A percentile compares a stretch with the other conserved stretches of the same genome.
Conservation (phyloP, 1,140 invertebrate species). For the Camponotus vicinus region DNA sequence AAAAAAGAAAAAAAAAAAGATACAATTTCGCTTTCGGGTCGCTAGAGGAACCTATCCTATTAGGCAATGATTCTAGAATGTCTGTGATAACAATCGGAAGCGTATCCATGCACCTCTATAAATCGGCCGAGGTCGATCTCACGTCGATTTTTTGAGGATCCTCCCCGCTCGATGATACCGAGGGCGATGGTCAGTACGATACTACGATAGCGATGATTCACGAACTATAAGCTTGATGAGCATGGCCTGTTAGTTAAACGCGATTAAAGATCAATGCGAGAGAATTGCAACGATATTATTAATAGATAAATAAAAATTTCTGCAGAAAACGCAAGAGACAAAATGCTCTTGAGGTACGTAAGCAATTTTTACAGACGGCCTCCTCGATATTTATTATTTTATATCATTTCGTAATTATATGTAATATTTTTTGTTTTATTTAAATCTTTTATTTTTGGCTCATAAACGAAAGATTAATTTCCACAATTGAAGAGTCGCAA, state of each 20-base stretch:
- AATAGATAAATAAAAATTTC: background rate
- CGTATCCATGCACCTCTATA: conserved; percentile 62
- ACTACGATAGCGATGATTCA: conserved; percentile 41
- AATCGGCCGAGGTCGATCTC: conserved; percentile 27
- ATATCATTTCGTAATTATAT: background rate
- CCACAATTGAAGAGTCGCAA: background rate
- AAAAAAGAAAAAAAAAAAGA: conserved; percentile 21
- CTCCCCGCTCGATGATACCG: conserved; percentile 15
- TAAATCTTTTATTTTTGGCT: background rate
- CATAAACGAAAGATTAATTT: background rate
- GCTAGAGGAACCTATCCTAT: conserved; percentile 46
- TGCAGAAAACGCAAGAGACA: background rate
- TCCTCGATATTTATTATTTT: background rate
- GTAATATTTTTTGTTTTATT: background rate
- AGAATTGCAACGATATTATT: background rate
- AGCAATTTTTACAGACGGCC: background rate
- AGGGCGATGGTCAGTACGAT: conserved; percentile 8
- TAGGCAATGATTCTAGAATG: conserved; percentile 48
- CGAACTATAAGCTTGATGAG: conserved; percentile 45
- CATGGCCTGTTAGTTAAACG: conserved; percentile 35
- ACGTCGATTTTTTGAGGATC: conserved; percentile 9
- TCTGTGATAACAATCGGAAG: conserved; percentile 56
- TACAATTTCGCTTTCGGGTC: conserved; percentile 28
- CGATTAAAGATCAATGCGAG: background rate
- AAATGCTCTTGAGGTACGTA: background rate